Conservation (phyloP, 2,113 vertebrate species). For the Syngnathus floridae region DNA sequence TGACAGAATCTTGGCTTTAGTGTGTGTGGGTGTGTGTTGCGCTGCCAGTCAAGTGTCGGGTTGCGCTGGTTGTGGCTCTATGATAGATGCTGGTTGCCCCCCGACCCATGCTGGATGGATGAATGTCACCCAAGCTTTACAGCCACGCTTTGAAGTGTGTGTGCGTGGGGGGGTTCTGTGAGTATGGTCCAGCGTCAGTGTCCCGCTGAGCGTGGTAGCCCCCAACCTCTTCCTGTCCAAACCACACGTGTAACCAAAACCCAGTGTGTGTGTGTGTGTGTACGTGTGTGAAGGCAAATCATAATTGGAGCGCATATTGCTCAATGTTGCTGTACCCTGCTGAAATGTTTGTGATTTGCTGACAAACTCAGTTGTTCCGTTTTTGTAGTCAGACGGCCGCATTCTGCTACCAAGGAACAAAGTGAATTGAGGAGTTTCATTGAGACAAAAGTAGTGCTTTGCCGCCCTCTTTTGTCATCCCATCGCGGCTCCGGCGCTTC, state of each 20-base stretch:
- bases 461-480: no score
- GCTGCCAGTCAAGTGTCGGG: constrained; percentile 65
- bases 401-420: no score
- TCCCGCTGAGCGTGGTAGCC: constrained; percentile 61
- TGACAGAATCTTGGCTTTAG: neutral
- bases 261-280: constrained; percentile 46
- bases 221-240: constrained; percentile 64
- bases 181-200: constrained; percentile 39
- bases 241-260: constrained; percentile 68
- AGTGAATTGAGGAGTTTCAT: no score
- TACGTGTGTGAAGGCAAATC: neutral
- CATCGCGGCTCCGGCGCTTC: no score
- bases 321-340: neutral
- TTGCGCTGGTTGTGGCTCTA: constrained; percentile 66
- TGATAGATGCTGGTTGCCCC: constrained; percentile 67
- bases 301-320: neutral
- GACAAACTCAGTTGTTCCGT: neutral
- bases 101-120: constrained; percentile 43
- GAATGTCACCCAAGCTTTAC: constrained; percentile 67
- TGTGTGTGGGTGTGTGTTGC: constrained; percentile 34
- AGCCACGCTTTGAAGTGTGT: constrained; percentile 22
- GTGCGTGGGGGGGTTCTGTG: constrained; percentile 20
- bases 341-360: no score
- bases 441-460: no score
- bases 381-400: neutral